Conservation (phyloP, 2,888 invertebrate genomes). For the Blomia tropicalis region DNA sequence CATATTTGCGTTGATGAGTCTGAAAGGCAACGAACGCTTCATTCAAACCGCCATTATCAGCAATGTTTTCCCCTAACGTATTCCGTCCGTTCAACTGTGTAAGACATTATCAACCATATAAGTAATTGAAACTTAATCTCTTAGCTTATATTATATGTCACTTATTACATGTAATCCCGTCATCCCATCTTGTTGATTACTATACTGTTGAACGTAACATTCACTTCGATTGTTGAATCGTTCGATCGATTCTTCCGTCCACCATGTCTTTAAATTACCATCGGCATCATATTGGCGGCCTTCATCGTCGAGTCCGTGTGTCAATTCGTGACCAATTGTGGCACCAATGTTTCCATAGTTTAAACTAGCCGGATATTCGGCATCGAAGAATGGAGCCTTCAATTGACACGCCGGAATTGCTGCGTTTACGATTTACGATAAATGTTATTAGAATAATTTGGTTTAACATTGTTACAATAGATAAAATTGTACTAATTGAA, state of each 20-base stretch:
- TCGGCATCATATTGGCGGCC: not conserved
- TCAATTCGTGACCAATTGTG: slow-evolving; percentile 72
- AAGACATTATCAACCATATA: not conserved
- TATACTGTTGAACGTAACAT: slow-evolving; percentile 3
- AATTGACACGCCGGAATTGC: slow-evolving; percentile 21
- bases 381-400: slow-evolving; percentile 17
- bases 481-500: too few relatives aligned
- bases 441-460: too few relatives aligned
- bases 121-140: not conserved
- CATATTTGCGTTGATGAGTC: not conserved
- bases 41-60: slow-evolving; percentile 7
- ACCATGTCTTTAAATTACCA: not conserved
- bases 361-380: slow-evolving; percentile 1
- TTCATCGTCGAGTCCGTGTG: slow-evolving; percentile 77
- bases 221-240: not conserved
- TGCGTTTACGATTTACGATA: not conserved
- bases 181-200: not conserved
- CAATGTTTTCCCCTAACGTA: slow-evolving; percentile 12
- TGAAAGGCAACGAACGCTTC: not conserved
- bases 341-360: slow-evolving; percentile 24
- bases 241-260: not conserved
- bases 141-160: not conserved
- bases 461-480: too few relatives aligned
- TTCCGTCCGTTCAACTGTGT: not conserved
- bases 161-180: not conserved